Evolutionary conservation across 1,140 invertebrate genomes (phyloP).

Genomic region (Brevipalpus yothersi): DNA sequence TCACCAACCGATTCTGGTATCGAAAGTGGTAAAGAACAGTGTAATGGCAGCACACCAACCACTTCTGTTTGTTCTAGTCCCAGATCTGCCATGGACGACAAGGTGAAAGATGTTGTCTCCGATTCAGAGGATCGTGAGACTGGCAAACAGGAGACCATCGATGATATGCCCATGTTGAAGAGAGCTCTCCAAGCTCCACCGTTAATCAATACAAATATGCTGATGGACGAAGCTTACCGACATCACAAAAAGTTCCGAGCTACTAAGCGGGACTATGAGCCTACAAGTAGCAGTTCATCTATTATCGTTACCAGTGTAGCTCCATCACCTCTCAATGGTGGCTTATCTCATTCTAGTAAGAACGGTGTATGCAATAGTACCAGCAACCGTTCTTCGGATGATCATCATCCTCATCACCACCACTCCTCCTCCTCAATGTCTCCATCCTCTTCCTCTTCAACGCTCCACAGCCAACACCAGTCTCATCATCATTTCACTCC

Average conservation of each 20-base stretch:
- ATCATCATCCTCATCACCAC: neutral
- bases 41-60: conserved; percentile 28
- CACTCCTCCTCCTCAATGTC: neutral
- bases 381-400: neutral
- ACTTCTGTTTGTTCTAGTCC: conserved; percentile 46
- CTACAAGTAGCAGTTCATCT: conserved; percentile 6
- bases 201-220: conserved; percentile 38
- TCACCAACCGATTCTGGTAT: conserved; percentile 76
- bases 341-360: neutral
- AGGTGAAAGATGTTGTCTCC: conserved; percentile 18
- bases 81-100: conserved; percentile 54
- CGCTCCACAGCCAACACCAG: neutral
- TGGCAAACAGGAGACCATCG: conserved; percentile 32
- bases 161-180: conserved; percentile 79
- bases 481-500: too few species aligned
- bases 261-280: conserved; percentile 21
- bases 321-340: neutral
- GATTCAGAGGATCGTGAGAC: conserved; percentile 16
- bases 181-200: conserved; percentile 71
- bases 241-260: conserved; percentile 74
- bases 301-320: conserved; percentile 3
- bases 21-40: conserved; percentile 45
- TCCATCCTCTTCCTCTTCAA: neutral
- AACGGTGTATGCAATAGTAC: neutral
- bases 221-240: conserved; percentile 83